Conservation (phyloP, 2,797 vertebrate genomes). For the Dendrocincla tyrannina region DNA sequence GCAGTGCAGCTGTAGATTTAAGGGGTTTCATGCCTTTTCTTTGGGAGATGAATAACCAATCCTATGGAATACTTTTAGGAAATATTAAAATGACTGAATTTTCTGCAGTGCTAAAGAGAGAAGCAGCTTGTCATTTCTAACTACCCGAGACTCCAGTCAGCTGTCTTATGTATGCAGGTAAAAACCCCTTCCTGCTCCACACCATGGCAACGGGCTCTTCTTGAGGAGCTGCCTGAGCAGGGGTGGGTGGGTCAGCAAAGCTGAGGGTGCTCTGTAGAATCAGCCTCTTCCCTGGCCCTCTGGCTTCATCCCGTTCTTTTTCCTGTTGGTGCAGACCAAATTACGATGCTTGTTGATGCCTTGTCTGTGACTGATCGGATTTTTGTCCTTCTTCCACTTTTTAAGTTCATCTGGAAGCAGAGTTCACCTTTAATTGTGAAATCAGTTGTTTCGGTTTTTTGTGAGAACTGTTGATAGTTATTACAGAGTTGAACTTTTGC, state of each 20-base stretch:
- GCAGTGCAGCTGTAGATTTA: not conserved
- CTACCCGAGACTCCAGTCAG: not conserved
- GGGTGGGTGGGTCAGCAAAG: rapidly evolving
- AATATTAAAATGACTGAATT: not conserved
- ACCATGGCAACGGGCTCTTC: not conserved
- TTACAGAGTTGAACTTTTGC: not conserved
- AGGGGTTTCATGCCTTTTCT: not conserved
- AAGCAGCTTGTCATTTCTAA: not conserved
- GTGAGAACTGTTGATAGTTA: not conserved
- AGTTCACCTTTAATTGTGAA: not conserved
- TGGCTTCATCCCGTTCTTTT: not conserved
- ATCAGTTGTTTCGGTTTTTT: not conserved
- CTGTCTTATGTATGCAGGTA: not conserved
- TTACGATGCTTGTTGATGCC: not conserved
- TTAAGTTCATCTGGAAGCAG: not conserved
- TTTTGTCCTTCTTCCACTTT: not conserved
- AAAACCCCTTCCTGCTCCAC: not conserved
- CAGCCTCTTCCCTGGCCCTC: not conserved
- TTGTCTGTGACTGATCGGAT: not conserved
- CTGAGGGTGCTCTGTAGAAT: not conserved
- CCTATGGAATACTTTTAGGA: not conserved
- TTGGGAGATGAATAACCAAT: not conserved
- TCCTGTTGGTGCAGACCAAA: not conserved
- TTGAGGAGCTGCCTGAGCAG: not conserved
- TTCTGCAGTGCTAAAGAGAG: not conserved